phyloP scores from a whole-genome alignment of 2,113 vertebrate genomes.

The Melanocharis versteri region DNA sequence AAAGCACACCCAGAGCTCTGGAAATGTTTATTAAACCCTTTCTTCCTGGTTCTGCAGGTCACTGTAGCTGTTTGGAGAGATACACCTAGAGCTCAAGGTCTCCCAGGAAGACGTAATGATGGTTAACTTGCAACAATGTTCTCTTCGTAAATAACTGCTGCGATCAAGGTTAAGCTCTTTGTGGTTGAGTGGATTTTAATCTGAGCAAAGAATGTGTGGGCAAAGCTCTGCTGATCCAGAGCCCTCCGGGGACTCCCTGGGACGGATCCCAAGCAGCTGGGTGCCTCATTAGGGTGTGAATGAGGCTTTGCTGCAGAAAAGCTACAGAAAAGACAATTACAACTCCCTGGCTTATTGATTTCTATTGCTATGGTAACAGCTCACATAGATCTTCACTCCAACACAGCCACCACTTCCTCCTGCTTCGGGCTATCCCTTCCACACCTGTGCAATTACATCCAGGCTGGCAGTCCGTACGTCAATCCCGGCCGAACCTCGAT shows the following conservation, averaged over 20 bases:
- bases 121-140: background rate
- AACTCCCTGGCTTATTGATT: background rate
- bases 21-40: background rate
- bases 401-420: background rate
- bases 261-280: background rate
- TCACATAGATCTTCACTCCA: background rate
- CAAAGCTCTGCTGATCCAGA: background rate
- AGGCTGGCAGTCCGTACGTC: background rate
- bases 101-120: background rate
- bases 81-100: background rate
- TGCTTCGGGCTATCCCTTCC: background rate
- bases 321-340: background rate
- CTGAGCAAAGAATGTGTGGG: background rate
- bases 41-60: slow-evolving; percentile 26
- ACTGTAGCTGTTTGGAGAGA: background rate
- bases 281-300: background rate
- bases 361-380: background rate
- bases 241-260: background rate
- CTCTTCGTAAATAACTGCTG: background rate
- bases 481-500: accelerated
- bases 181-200: background rate
- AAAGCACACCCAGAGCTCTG: background rate
- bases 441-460: background rate
- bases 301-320: background rate
- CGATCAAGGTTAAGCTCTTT: background rate